Conservation (phyloP, 1,140 invertebrate species). For the Macrobrachium rosenbergii region DNA sequence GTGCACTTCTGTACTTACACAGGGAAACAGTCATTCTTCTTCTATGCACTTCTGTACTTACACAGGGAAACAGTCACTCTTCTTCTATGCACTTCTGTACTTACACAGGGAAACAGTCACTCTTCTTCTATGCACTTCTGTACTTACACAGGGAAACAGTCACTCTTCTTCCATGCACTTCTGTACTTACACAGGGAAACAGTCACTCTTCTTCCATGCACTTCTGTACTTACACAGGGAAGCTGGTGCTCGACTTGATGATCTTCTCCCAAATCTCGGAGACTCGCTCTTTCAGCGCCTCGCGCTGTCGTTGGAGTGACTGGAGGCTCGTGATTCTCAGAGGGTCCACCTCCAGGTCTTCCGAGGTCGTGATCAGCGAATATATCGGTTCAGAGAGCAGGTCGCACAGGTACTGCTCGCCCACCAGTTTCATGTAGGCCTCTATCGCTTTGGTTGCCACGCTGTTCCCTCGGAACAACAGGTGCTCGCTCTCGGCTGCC, state of each 20-base stretch:
- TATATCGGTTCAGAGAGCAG: conserved; percentile 84
- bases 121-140: too few relatives aligned
- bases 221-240: conserved; percentile 75
- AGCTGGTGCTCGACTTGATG: conserved; percentile 82
- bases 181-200: too few relatives aligned
- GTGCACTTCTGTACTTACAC: too few relatives aligned
- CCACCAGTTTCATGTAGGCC: conserved; percentile 93
- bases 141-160: too few relatives aligned
- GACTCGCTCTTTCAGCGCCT: conserved; percentile 84
- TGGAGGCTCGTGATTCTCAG: conserved; percentile 80
- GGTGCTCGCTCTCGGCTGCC: conserved; percentile 60
- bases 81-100: too few relatives aligned
- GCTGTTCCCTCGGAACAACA: conserved; percentile 85
- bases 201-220: too few relatives aligned
- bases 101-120: too few relatives aligned
- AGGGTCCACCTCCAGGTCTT: conserved; percentile 84
- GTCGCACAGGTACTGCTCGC: conserved; percentile 91
- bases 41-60: too few relatives aligned
- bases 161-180: too few relatives aligned
- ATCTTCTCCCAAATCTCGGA: conserved; percentile 90
- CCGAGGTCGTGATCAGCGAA: conserved; percentile 77
- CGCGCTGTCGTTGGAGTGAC: conserved; percentile 84
- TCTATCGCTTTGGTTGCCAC: conserved; percentile 98
- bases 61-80: too few relatives aligned
- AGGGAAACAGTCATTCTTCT: too few relatives aligned